A percentile compares a stretch with the other conserved stretches of the same genome.
Conservation (phyloP, 2,797 vertebrate species). For the Argyrosomus regius region DNA sequence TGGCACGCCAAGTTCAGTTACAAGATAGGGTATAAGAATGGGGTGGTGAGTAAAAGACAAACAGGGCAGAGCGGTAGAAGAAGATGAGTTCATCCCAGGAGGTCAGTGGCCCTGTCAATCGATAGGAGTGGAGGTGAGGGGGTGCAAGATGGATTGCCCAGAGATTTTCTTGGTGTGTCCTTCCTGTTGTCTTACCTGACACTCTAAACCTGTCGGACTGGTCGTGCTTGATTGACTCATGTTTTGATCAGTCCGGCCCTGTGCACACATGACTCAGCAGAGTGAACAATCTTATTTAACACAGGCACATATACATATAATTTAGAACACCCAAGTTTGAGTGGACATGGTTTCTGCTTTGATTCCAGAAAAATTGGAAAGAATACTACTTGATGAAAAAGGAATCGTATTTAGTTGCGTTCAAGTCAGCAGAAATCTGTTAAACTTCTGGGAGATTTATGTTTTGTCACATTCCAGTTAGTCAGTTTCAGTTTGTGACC, state of each 20-base stretch:
- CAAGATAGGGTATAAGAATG: not conserved
- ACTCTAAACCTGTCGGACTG: constrained; percentile 56
- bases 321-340: not conserved
- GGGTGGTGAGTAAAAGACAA: not conserved
- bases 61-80: not conserved
- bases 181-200: not conserved
- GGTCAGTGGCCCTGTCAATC: constrained; percentile 14
- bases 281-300: not conserved
- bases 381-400: not conserved
- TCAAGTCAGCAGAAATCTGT: not conserved
- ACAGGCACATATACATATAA: not conserved
- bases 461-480: not conserved
- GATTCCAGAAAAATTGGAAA: not conserved
- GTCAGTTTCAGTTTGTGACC: constrained; percentile 20
- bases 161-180: not conserved
- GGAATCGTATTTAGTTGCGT: not conserved
- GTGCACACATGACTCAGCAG: constrained; percentile 35
- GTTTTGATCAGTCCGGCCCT: constrained; percentile 3
- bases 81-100: constrained; percentile 1
- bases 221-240: constrained; percentile 30
- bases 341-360: not conserved
- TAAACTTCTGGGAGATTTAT: not conserved
- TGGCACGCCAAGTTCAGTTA: not conserved
- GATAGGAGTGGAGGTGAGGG: not conserved
- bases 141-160: not conserved